These are phyloP conservation scores for Microplitis demolitor DNA, from an alignment of 1,140 invertebrate genomes.

Conservation along the genomic window DNA sequence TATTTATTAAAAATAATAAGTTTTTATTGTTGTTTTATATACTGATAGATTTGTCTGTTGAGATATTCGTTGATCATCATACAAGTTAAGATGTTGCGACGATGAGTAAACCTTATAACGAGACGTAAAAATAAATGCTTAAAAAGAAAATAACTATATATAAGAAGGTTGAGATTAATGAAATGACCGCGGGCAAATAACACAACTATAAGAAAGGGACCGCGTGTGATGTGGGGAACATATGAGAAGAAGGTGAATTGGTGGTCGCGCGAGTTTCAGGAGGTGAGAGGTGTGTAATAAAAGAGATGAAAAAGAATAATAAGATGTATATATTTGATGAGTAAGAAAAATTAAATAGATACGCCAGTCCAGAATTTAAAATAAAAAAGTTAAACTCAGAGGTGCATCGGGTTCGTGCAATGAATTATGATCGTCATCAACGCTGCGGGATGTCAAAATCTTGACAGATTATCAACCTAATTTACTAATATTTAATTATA, in stretches of 20 bases:
- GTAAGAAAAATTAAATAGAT: conserved; percentile 9
- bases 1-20: too few species aligned
- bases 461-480: conserved; percentile 49
- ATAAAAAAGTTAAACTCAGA: conserved; percentile 25
- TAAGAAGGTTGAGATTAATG: conserved; percentile 61
- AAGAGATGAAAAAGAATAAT: conserved; percentile 13
- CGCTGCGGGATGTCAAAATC: conserved; percentile 27
- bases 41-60: neutral
- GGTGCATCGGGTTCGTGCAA: neutral
- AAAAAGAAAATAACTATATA: neutral
- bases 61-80: neutral
- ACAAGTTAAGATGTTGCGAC: conserved; percentile 9
- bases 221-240: conserved; percentile 7
- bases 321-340: conserved; percentile 13
- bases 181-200: conserved; percentile 49
- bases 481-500: conserved; percentile 60
- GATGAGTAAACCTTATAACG: conserved; percentile 37
- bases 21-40: neutral
- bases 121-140: conserved; percentile 59
- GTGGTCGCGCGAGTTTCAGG: conserved; percentile 14
- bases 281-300: conserved; percentile 2
- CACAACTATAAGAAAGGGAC: conserved; percentile 49
- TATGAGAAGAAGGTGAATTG: conserved; percentile 17
- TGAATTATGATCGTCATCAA: conserved; percentile 15
- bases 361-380: neutral